Evolutionary conservation across 2,797 vertebrate genomes (phyloP), one percentile per base, ranked within the genome.

Genomic region (Poeciliopsis infans): DNA sequence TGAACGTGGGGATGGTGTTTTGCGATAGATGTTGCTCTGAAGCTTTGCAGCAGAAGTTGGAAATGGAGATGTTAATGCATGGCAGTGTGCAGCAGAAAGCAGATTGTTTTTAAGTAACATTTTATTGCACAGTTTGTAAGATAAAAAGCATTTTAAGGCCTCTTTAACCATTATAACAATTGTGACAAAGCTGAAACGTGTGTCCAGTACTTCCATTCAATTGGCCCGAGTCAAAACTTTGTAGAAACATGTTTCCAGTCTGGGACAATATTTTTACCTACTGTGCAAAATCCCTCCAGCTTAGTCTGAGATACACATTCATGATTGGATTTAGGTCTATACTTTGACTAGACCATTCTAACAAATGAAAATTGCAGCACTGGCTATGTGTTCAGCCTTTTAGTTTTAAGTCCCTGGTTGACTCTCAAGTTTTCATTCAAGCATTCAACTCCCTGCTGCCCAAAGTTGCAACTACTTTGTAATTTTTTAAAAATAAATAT

Each of bases 11-110:
- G 10, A 41, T 39, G 10, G 64, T 41, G 64, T 68, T 64, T 64
- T 64, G 15, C 15, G 13, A 2, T 61, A 61, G 7, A 8, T 31
- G 12, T 59, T 28, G 31, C 59, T 64, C 3, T 64, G 31, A 64
- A 64, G 15, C 31, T 31, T 64, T 7, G 0, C 31, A 20, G 59
- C 7, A 31, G 10, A 31, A 18, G 20, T 25, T 66, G 39, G 51
- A 84, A 84, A 78, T 47, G 10, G 4, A n/a, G 79, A 77, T 73
- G 77, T 88, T 71, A 41, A 76, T 85, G 79, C 72, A 83, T 46
- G 45, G 47, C 36, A 11, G 75, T 78, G 80, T 80, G 78, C 57
- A n/a, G 1, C 20, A 77, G 46, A 73, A 74, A 28, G 70, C 41
- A 82, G 79, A 70, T 55, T n/a, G 72, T 47, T 79, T 77, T 72